A percentile compares a stretch with the other conserved stretches of the same genome.
Evolutionary conservation across 2,797 vertebrate genomes (phyloP).

Genomic region (Megaceryle alcyon): DNA sequence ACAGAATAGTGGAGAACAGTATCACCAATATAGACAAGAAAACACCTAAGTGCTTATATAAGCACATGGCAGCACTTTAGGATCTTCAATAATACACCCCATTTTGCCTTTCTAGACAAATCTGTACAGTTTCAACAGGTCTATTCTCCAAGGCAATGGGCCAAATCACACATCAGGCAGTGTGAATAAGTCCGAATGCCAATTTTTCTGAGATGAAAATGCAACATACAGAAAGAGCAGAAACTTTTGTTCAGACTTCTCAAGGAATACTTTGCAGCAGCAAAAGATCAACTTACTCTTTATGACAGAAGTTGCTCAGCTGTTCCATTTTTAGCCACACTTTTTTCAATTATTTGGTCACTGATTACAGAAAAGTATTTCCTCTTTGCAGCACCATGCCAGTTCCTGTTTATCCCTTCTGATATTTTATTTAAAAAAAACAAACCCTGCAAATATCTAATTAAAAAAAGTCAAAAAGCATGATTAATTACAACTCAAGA

Average conservation of each 20-base stretch:
- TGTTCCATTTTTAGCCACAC: not conserved
- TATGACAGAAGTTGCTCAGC: not conserved
- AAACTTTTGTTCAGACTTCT: not conserved
- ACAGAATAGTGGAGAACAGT: not conserved
- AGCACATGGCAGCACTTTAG: not conserved
- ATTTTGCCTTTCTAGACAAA: not conserved
- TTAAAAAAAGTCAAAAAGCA: not conserved
- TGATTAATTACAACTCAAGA: constrained; percentile 36
- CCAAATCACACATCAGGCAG: not conserved
- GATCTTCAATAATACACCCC: fast-evolving
- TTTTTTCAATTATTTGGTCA: not conserved
- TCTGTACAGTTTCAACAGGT: not conserved
- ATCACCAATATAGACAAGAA: not conserved
- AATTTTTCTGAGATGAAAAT: not conserved
- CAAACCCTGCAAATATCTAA: not conserved
- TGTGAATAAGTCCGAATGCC: not conserved
- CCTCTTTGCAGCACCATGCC: not conserved
- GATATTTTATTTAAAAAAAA: not conserved
- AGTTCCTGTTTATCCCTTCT: not conserved
- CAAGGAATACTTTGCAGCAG: not conserved
- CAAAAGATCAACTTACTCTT: not conserved
- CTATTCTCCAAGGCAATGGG: no score
- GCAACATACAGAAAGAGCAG: not conserved
- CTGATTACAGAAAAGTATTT: not conserved
- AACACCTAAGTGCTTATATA: fast-evolving